Evolutionary conservation across 2,888 invertebrate species (phyloP), one percentile per base, ranked within the genome.

Genomic region (Monopis laevigella): DNA sequence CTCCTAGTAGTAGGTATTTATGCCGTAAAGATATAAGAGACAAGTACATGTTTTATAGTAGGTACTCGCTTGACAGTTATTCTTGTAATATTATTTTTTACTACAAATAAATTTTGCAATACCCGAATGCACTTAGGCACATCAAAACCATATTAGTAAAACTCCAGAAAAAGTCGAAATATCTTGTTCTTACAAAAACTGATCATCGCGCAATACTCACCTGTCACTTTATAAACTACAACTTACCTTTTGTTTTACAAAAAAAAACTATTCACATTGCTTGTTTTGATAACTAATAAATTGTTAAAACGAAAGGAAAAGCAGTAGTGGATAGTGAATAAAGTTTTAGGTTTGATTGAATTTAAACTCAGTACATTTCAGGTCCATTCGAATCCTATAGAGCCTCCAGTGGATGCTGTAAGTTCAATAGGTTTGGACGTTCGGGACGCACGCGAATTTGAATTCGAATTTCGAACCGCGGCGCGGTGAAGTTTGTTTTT

Each of bases 181-280:
- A 32, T 32, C 32, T 32, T 32, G 32, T 32, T 32, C 7, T 7
- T 17, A 32, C 14, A 32, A 32, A 32, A 32, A 32, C 30, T 32
- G 17, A 17, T 10, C 5, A 4, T 16, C 11, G 28, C 11, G 11
- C 28, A 28, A 8, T 28, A 28, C 28, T 7, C 11, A n/a, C n/a
- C n/a, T n/a, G n/a, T n/a, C n/a, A n/a, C n/a, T n/a, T n/a, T n/a
- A n/a, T n/a, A n/a, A n/a, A n/a, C n/a, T n/a, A n/a, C n/a, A n/a
- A n/a, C n/a, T n/a, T n/a, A n/a, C n/a, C n/a, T n/a, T n/a, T n/a
- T n/a, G 8, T 24, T 24, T 24, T 5, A 24, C 24, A 24, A 24
- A 24, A 7, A 24, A 5, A 24, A 24, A 7, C 8, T 24, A 8
- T 24, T 24, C 8, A 24, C 24, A 24, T 24, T 24, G 24, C 5